These are phyloP conservation scores for Urocolius indicus DNA, from an alignment of 2,113 vertebrate genomes.

Conservation along the genomic window DNA sequence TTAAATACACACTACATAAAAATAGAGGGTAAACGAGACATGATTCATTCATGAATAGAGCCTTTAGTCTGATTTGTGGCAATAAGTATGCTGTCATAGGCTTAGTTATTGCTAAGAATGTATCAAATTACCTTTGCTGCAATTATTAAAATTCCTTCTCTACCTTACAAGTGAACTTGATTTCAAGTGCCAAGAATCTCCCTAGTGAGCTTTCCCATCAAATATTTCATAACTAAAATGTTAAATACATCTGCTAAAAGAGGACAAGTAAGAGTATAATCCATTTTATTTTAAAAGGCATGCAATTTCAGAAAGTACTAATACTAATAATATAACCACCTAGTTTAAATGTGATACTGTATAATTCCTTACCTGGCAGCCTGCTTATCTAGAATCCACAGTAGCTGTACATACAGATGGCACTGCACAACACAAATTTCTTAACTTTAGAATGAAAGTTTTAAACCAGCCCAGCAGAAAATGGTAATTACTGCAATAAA, in stretches of 20 bases:
- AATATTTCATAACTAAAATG: conserved; percentile 69
- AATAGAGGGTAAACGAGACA: conserved; percentile 40
- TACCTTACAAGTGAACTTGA: conserved; percentile 61
- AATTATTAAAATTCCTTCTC: conserved; percentile 72
- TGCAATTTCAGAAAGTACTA: conserved; percentile 62
- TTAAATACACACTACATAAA: conserved; percentile 46
- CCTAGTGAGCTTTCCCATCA: conserved; percentile 62
- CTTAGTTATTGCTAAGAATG: conserved; percentile 64
- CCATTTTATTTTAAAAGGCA: conserved; percentile 67
- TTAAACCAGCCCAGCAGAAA: conserved; percentile 45
- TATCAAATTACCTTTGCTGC: conserved; percentile 63
- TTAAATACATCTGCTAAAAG: conserved; percentile 70
- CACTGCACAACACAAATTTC: not conserved
- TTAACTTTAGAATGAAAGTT: conserved; percentile 26
- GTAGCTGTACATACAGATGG: not conserved
- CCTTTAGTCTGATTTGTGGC: conserved; percentile 57
- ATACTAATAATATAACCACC: conserved; percentile 64
- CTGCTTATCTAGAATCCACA: conserved; percentile 45
- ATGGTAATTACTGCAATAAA: conserved; percentile 35
- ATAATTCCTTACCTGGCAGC: conserved; percentile 40
- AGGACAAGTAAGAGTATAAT: conserved; percentile 62
- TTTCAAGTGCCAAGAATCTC: conserved; percentile 69
- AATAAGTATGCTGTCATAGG: conserved; percentile 48
- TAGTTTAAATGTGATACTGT: conserved; percentile 41
- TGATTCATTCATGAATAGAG: conserved; percentile 62